phyloP scores from a whole-genome alignment of 2,888 invertebrate species.

The Latheticus oryzae region DNA sequence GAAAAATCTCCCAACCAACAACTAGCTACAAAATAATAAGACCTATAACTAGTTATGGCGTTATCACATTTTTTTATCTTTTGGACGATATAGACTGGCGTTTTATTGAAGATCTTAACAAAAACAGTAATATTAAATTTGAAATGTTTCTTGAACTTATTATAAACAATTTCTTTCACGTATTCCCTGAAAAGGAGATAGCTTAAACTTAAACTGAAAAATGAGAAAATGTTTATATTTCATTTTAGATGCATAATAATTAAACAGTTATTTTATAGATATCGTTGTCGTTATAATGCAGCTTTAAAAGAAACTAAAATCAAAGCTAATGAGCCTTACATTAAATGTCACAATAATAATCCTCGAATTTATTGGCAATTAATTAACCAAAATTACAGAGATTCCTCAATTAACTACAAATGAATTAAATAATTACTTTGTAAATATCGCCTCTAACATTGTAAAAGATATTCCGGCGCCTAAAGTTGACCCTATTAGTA shows the following conservation, averaged over 20 bases:
- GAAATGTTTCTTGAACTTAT: no score
- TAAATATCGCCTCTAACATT: neutral
- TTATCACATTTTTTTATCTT: neutral
- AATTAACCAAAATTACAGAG: neutral
- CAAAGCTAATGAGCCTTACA: neutral
- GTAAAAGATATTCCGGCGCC: neutral
- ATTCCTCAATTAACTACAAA: neutral
- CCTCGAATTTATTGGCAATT: neutral
- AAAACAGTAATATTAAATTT: no score
- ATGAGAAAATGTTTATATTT: neutral
- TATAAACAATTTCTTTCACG: no score
- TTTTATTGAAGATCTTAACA: neutral
- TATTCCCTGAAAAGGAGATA: no score
- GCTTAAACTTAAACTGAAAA: neutral
- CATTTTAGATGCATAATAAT: neutral
- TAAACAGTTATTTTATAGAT: neutral
- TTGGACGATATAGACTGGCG: neutral
- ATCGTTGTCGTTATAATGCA: neutral
- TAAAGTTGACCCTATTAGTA: neutral
- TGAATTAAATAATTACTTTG: neutral
- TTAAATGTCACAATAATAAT: neutral
- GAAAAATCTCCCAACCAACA: neutral
- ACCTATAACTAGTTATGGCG: neutral
- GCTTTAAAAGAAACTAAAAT: neutral
- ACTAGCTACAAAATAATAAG: neutral